Conservation (phyloP, 1,140 invertebrate species). For the Brachionus koreanus region DNA sequence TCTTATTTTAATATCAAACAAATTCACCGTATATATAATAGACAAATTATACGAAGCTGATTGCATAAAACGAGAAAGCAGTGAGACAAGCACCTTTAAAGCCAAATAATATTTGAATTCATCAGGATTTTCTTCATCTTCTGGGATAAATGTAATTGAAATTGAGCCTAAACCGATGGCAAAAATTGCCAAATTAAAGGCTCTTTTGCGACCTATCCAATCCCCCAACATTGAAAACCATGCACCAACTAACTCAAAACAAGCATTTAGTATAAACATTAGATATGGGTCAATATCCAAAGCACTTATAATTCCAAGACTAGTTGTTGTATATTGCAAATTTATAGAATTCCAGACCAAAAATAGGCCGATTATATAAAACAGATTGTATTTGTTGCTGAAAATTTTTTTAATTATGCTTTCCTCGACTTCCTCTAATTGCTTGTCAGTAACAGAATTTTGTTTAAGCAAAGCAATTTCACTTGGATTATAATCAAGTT, state of each 20-base stretch:
- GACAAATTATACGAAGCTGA: slow-evolving; percentile 13
- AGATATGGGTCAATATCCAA: slow-evolving; percentile 38
- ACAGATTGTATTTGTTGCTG: not conserved
- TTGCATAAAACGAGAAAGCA: not conserved
- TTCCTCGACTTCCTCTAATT: not conserved
- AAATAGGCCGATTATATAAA: not conserved
- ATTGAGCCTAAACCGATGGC: not conserved
- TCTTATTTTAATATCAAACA: slow-evolving; percentile 36
- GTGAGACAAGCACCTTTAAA: not conserved
- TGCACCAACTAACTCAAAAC: slow-evolving; percentile 24
- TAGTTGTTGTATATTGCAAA: not conserved
- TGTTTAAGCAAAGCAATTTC: not conserved
- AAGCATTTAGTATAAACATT: slow-evolving; percentile 10
- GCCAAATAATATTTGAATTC: not conserved
- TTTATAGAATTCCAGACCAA: slow-evolving; percentile 33
- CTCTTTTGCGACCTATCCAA: slow-evolving; percentile 1
- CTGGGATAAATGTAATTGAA: not conserved
- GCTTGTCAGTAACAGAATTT: not conserved
- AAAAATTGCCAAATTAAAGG: not conserved
- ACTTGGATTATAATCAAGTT: not conserved
- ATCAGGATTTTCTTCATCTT: not conserved
- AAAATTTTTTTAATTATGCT: not conserved
- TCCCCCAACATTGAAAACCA: not conserved
- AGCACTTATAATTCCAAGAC: slow-evolving; percentile 9
- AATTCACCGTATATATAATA: not conserved